Conservation (phyloP, 1,140 invertebrate species). For the Pomacea maculata region DNA sequence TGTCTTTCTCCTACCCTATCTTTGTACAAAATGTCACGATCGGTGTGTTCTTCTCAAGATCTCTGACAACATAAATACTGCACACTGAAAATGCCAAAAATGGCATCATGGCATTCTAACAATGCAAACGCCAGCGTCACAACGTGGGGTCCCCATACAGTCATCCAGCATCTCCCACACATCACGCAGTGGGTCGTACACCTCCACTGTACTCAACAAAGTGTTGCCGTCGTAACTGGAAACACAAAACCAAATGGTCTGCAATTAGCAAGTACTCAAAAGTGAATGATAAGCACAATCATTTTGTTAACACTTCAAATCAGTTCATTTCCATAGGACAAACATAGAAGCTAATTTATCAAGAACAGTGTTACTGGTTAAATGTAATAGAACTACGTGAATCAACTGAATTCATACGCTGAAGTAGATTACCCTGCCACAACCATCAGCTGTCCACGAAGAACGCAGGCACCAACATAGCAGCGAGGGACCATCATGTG, state of each 20-base stretch:
- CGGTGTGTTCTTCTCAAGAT: neutral
- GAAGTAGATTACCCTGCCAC: constrained; percentile 54
- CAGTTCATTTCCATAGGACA: neutral
- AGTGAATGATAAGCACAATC: neutral
- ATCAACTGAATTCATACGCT: no score
- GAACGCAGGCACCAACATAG: constrained; percentile 62
- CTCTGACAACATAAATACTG: neutral
- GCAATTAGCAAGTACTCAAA: neutral
- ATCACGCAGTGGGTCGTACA: constrained; percentile 51
- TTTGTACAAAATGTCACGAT: neutral
- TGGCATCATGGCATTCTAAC: constrained; percentile 38
- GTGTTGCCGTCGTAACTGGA: constrained; percentile 60
- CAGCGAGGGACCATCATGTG: constrained; percentile 60
- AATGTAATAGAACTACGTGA: no score
- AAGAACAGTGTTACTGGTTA: no score
- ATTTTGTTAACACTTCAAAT: neutral
- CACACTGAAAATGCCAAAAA: neutral
- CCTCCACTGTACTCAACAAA: constrained; percentile 53
- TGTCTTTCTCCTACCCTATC: neutral
- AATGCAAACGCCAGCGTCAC: constrained; percentile 60
- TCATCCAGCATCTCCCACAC: constrained; percentile 49
- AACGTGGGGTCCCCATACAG: constrained; percentile 56
- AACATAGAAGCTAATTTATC: neutral
- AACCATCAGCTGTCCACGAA: constrained; percentile 59
- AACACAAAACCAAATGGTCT: constrained; percentile 12